Percentiles rank a stretch among this genome's conserved stretches.
These are phyloP conservation scores for Conus ventricosus DNA, from an alignment of 1,140 invertebrate species.

Conservation along the genomic window DNA sequence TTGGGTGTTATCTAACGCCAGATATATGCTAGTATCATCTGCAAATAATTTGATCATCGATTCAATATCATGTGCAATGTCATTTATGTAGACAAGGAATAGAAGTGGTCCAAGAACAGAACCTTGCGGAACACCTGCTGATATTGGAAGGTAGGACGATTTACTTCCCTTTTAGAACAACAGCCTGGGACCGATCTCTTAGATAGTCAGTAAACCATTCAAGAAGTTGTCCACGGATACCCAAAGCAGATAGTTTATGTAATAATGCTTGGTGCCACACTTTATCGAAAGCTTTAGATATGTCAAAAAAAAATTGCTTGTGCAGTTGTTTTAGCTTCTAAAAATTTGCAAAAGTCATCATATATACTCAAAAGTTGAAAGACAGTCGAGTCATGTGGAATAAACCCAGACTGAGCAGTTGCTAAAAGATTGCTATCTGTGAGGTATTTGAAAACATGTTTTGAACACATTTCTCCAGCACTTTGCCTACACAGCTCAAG, in stretches of 20 bases:
- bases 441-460: conserved; percentile 13
- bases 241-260: background rate
- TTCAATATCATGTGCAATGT: background rate
- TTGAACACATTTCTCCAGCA: background rate
- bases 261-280: background rate
- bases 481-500: background rate
- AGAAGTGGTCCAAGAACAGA: background rate
- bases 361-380: background rate
- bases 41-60: background rate
- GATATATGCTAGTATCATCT: conserved; percentile 11
- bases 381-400: background rate
- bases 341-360: background rate
- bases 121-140: background rate
- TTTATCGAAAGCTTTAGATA: conserved; percentile 16
- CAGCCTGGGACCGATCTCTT: background rate
- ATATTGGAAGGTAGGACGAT: background rate
- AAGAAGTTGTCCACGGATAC: background rate
- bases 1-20: background rate
- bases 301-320: conserved; percentile 15
- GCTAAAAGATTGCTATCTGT: background rate
- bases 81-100: conserved; percentile 3
- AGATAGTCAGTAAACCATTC: background rate
- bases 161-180: background rate
- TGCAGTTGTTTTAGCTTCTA: background rate
- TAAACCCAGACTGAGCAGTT: background rate